A percentile compares a stretch with the other conserved stretches of the same genome.
Evolutionary conservation across 2,797 vertebrate species (phyloP).

Genomic region (Hirundo rustica): DNA sequence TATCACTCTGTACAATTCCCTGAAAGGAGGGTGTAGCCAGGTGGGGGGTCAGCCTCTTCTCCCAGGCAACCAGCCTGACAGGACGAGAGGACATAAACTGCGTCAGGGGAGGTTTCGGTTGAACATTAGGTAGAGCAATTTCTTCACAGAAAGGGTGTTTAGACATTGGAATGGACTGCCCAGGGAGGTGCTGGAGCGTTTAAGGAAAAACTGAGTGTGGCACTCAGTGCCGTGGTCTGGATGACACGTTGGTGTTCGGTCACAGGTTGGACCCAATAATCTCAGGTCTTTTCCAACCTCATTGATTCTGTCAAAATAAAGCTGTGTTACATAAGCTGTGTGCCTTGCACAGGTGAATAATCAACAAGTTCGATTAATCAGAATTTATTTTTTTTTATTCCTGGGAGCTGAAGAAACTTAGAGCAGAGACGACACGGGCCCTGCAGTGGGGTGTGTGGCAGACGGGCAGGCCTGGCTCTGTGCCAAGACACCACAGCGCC

Average conservation of each 20-base stretch:
- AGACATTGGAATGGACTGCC: not conserved
- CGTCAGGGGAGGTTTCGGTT: not conserved
- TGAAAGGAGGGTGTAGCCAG: not conserved
- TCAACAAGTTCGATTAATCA: not conserved
- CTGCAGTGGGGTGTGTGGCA: rapidly evolving
- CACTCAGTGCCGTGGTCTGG: no score
- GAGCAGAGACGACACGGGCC: not conserved
- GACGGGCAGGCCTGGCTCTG: not conserved
- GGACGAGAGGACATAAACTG: no score
- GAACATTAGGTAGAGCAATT: not conserved
- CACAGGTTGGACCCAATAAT: not conserved
- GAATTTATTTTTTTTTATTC: not conserved
- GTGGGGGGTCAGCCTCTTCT: not conserved
- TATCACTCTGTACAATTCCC: not conserved
- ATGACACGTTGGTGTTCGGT: rapidly evolving
- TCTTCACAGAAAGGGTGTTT: not conserved
- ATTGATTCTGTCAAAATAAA: not conserved
- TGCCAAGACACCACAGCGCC: rapidly evolving
- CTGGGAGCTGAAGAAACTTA: not conserved
- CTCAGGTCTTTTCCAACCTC: not conserved
- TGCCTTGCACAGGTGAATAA: not conserved
- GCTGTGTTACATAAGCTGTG: not conserved
- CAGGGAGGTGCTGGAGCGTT: not conserved
- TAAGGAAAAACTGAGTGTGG: not conserved
- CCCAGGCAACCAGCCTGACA: not conserved